Evolutionary conservation across 2,888 invertebrate genomes (phyloP).

Genomic region (Phengaris arion): DNA sequence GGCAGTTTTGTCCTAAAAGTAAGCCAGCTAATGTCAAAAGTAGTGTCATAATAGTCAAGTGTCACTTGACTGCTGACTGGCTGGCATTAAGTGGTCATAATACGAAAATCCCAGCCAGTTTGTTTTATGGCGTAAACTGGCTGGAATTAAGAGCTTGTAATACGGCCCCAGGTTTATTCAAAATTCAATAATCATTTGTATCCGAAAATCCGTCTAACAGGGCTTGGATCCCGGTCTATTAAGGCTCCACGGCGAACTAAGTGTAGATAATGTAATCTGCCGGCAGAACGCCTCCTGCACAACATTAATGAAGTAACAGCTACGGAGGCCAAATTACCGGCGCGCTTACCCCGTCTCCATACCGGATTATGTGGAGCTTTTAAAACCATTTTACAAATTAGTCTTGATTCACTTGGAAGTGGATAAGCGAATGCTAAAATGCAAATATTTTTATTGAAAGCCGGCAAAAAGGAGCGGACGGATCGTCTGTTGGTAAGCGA

Average conservation of each 20-base stretch:
- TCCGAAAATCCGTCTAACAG: not conserved
- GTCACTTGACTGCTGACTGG: too few species aligned
- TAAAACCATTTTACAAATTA: not conserved
- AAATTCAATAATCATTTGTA: not conserved
- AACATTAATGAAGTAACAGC: slow-evolving; percentile 54
- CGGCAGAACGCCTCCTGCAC: slow-evolving; percentile 50
- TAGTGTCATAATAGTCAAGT: too few species aligned
- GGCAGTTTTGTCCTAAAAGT: too few species aligned
- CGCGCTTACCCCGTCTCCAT: slow-evolving; percentile 32
- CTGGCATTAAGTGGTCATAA: too few species aligned
- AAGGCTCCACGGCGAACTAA: slow-evolving; percentile 34
- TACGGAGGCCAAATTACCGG: slow-evolving; percentile 48
- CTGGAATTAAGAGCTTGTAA: too few species aligned
- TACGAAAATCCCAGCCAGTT: too few species aligned
- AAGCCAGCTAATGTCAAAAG: too few species aligned
- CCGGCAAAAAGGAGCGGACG: too few species aligned
- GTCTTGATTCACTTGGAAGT: not conserved
- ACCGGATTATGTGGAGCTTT: slow-evolving; percentile 35
- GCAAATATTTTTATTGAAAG: not conserved
- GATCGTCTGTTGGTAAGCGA: too few species aligned
- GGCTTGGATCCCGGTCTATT: not conserved
- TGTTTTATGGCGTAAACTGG: too few species aligned
- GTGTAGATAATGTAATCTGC: slow-evolving; percentile 51
- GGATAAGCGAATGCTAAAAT: not conserved
- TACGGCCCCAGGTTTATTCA: too few species aligned